These are phyloP conservation scores for Psittacula derbiana DNA, from an alignment of 2,797 vertebrate genomes.

Conservation along the genomic window DNA sequence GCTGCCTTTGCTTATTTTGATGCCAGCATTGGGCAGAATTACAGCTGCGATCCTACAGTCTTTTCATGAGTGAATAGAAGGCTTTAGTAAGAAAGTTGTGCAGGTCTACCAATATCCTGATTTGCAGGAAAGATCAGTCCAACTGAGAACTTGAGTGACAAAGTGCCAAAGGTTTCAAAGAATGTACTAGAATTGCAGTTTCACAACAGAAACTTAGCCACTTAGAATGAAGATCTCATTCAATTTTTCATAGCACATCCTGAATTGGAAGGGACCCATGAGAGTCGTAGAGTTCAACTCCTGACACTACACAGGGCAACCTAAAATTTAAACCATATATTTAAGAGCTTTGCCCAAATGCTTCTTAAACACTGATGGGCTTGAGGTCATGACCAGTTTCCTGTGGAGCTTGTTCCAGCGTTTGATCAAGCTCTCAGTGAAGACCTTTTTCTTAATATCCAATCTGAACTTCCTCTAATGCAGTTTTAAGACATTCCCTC, in stretches of 20 bases:
- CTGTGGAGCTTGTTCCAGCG: background rate
- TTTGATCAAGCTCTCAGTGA: background rate
- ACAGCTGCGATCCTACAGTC: background rate
- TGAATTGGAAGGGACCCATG: background rate
- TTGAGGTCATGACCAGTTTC: background rate
- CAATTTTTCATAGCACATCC: background rate
- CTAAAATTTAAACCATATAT: background rate
- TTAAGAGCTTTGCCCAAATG: background rate
- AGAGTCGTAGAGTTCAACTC: background rate
- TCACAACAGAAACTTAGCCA: background rate
- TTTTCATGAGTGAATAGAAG: background rate
- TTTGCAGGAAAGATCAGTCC: background rate
- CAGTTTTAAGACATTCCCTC: background rate
- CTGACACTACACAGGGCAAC: background rate
- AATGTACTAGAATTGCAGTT: background rate
- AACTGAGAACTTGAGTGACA: rapidly evolving
- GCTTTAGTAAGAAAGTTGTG: background rate
- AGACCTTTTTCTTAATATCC: background rate
- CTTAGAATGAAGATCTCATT: background rate
- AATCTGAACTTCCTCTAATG: background rate
- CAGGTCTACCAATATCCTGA: background rate
- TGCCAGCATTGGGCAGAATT: background rate
- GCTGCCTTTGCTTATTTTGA: background rate
- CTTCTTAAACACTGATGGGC: background rate
- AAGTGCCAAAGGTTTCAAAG: background rate